A percentile compares a stretch with the other conserved stretches of the same genome.
Evolutionary conservation across 2,888 invertebrate genomes (phyloP).

Genomic region (Thecocarcelia acutangulata): DNA sequence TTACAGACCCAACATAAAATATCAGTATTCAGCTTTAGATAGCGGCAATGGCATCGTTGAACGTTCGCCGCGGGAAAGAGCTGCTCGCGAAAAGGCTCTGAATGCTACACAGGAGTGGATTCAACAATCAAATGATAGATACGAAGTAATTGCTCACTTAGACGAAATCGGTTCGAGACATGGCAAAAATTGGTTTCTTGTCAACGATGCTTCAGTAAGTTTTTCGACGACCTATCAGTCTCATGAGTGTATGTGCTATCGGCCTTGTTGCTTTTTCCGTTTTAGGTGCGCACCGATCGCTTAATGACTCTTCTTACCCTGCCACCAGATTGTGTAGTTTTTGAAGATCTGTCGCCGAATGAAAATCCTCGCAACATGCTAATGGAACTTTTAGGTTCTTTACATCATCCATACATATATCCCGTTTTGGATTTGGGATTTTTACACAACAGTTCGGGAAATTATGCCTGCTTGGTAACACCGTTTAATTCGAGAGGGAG

Average conservation of each 20-base stretch:
- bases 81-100: constrained; percentile 85
- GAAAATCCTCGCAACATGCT: constrained; percentile 87
- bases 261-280: background rate
- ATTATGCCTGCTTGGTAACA: constrained; percentile 88
- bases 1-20: constrained; percentile 80
- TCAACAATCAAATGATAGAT: constrained; percentile 85
- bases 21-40: constrained; percentile 87
- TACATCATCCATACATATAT: constrained; percentile 96
- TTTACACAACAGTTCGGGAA: constrained; percentile 83
- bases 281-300: constrained; percentile 81
- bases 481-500: constrained; percentile 93
- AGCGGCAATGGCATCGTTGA: constrained; percentile 84
- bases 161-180: constrained; percentile 91
- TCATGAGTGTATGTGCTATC: no score
- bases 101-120: constrained; percentile 84
- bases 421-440: constrained; percentile 94
- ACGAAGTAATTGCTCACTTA: constrained; percentile 89
- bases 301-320: constrained; percentile 81
- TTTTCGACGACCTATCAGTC: background rate
- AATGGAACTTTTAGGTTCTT: constrained; percentile 90
- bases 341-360: constrained; percentile 83
- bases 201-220: constrained; percentile 88
- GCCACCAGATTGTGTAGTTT: constrained; percentile 81
- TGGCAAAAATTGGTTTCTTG: constrained; percentile 95
- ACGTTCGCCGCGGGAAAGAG: constrained; percentile 85